These are phyloP conservation scores for Okapia johnstoni DNA, from an alignment of 2,113 vertebrate species.

Conservation along the genomic window DNA sequence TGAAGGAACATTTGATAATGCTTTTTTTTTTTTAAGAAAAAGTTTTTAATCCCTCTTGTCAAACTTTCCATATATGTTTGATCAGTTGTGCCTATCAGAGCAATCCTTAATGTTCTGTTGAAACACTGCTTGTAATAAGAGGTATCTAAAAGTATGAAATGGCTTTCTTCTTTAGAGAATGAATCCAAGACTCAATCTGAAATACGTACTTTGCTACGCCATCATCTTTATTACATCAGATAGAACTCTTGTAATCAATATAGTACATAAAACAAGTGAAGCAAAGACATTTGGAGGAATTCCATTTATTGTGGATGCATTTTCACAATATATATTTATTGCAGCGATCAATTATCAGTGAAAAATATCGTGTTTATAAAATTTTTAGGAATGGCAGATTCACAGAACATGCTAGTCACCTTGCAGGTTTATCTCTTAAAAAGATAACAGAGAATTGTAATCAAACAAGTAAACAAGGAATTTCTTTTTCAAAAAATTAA, in stretches of 20 bases:
- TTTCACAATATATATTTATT: conserved; percentile 91
- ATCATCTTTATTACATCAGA: conserved; percentile 10
- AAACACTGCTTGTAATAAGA: not conserved
- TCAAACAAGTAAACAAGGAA: conserved; percentile 67
- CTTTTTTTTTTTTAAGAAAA: not conserved
- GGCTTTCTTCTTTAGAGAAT: not conserved
- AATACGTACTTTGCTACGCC: not conserved
- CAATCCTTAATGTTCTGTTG: not conserved
- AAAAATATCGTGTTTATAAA: conserved; percentile 84
- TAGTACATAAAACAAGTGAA: conserved; percentile 34
- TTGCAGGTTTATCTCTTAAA: conserved; percentile 80
- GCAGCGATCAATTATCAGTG: conserved; percentile 83
- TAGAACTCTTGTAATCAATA: not conserved
- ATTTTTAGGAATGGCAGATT: conserved; percentile 75
- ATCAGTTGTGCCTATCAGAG: not conserved
- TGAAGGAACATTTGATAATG: not conserved
- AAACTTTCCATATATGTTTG: not conserved
- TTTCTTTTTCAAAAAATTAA: conserved; percentile 60
- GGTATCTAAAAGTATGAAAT: conserved; percentile 9
- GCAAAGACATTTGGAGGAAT: conserved; percentile 76
- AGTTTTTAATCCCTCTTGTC: not conserved
- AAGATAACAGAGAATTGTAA: conserved; percentile 78
- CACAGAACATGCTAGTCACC: conserved; percentile 82
- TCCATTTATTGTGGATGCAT: conserved; percentile 96
- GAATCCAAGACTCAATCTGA: not conserved